Conservation (phyloP, 2,888 invertebrate species). For the Epinotia demarniana region DNA sequence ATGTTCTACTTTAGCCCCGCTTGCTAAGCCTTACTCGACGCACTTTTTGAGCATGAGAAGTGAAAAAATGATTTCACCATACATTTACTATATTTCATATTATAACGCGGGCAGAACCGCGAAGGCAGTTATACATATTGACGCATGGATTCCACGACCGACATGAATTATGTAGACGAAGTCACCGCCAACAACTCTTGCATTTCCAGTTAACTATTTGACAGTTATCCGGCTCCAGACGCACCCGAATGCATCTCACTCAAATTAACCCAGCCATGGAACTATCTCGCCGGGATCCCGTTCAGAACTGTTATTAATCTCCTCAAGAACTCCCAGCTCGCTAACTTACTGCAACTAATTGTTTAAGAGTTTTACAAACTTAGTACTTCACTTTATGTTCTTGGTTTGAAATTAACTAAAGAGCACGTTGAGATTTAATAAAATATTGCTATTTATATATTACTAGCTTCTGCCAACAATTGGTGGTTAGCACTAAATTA, state of each 20-base stretch:
- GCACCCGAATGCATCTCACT: conserved; percentile 14
- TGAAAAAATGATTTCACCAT: no score
- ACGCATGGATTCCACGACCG: neutral
- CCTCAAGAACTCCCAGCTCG: neutral
- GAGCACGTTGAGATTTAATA: neutral
- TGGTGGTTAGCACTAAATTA: no score
- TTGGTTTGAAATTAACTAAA: neutral
- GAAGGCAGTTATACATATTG: neutral
- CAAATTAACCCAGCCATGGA: conserved; percentile 8
- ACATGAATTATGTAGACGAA: no score
- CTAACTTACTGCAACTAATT: conserved; percentile 26
- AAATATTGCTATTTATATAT: no score
- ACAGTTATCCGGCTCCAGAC: neutral
- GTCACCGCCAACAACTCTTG: neutral
- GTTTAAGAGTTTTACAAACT: conserved; percentile 20
- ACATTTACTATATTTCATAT: no score
- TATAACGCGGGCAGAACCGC: neutral
- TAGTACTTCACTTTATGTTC: neutral
- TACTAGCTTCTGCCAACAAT: no score
- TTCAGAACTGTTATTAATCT: conserved; percentile 39
- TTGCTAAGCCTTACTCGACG: no score
- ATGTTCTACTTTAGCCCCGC: no score
- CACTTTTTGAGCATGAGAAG: no score
- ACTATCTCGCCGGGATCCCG: conserved; percentile 27
- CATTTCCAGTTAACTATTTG: neutral